Evolutionary conservation across 2,888 invertebrate genomes (phyloP), one percentile per base, ranked within the genome.

Genomic region (Nemotelus nigrinus): DNA sequence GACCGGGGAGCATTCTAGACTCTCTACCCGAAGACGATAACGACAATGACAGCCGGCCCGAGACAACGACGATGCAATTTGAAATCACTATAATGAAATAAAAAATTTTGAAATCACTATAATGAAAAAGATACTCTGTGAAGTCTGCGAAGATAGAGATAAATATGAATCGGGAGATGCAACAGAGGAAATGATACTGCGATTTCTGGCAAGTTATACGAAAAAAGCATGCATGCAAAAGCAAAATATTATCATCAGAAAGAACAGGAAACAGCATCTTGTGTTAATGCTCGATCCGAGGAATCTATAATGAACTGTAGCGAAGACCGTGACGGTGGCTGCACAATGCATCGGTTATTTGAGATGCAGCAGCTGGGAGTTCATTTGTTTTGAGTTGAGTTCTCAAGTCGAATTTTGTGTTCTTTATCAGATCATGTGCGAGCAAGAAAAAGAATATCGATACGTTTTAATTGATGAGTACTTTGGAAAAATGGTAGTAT

Each of bases 191-290:
- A 70, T 70, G 70, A 70, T 53, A 3, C 70, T 47, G 47, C 45
- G 53, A 45, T 65, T 65, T 65, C 8, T 53, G 65, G 5, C n/a
- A 8, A 1, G 10, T 4, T 63, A 63, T 41, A 53, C 48, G 53
- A 65, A 68, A 68, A 68, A 60, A 70, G 55, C 41, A 50, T 67
- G 67, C n/a, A 67, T 55, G 55, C 53, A 70, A 70, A 70, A 55
- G 55, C 41, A 63, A 70, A 67, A 55, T 53, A 70, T 70, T 70
- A 70, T 70, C 70, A 70, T 70, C 44, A 10, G 70, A 70, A 70
- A 50, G 70, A 45, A 70, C 70, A 70, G 70, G 70, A 70, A 70
- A 55, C 55, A 10, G 70, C 47, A 55, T 53, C 70, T 70, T 70
- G 55, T 55, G 47, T 70, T 55, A 53, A 70, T 53, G 70, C 25